A percentile compares a stretch with the other conserved stretches of the same genome.
Evolutionary conservation across 2,113 vertebrate species (phyloP).

Genomic region (Malurus elegans): DNA sequence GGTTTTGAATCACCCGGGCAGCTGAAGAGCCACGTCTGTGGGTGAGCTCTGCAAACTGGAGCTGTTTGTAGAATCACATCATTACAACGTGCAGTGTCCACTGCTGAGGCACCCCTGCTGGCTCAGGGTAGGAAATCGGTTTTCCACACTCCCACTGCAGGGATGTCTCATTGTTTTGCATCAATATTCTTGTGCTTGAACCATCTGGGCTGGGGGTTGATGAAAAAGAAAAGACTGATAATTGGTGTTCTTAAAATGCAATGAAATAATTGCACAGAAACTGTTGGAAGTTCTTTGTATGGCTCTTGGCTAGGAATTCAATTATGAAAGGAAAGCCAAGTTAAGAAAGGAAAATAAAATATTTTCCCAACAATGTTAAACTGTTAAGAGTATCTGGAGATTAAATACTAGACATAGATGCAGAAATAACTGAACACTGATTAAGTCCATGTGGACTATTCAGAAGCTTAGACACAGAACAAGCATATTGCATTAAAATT

Average conservation of each 20-base stretch:
- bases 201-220: background rate
- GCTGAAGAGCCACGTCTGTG: background rate
- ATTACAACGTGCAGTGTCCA: background rate
- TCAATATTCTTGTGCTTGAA: background rate
- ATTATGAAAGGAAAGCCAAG: background rate
- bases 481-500: background rate
- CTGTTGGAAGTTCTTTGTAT: background rate
- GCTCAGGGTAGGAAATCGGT: background rate
- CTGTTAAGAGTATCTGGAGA: background rate
- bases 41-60: background rate
- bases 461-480: background rate
- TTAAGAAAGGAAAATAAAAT: conserved; percentile 31
- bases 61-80: background rate
- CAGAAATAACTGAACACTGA: conserved; percentile 7
- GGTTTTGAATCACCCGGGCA: background rate
- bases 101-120: background rate
- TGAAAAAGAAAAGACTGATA: conserved; percentile 12
- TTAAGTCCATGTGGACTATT: background rate
- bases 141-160: background rate
- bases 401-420: background rate
- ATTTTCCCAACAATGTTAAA: conserved; percentile 1
- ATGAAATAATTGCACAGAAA: conserved; percentile 23
- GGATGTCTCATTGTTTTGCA: background rate
- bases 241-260: background rate
- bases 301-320: background rate